phyloP scores from a whole-genome alignment of 2,113 vertebrate genomes.

The Columba livia region DNA sequence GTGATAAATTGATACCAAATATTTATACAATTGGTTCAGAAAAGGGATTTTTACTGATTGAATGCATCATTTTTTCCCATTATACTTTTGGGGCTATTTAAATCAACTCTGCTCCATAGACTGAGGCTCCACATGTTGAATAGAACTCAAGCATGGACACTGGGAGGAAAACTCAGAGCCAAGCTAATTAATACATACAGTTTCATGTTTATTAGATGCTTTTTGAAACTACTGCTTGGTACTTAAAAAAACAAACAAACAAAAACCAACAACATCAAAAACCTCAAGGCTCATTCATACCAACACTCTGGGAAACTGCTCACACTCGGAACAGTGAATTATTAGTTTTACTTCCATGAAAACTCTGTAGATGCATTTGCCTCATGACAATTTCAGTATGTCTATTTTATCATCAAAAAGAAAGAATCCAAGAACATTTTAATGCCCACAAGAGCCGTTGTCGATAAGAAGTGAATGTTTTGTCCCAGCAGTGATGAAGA shows the following conservation, averaged over 20 bases:
- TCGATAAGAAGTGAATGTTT: conserved; percentile 31
- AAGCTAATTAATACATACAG: conserved; percentile 25
- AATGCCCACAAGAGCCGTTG: conserved; percentile 17
- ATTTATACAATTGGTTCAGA: conserved; percentile 6
- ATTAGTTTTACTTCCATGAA: neutral
- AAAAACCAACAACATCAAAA: neutral
- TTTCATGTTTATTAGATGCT: neutral
- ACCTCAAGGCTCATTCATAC: neutral
- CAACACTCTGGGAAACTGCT: neutral
- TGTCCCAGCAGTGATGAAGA: conserved; percentile 39
- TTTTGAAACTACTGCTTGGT: conserved; percentile 24
- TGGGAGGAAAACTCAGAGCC: neutral
- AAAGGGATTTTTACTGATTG: conserved; percentile 35
- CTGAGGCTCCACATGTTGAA: neutral
- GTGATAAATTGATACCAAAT: conserved; percentile 26
- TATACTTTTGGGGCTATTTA: conserved; percentile 37
- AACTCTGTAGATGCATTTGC: neutral
- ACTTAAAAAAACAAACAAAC: neutral
- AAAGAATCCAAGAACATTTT: conserved; percentile 27
- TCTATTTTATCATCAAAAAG: conserved; percentile 28
- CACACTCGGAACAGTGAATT: neutral
- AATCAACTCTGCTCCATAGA: neutral
- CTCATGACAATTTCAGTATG: conserved; percentile 12
- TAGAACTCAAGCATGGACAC: neutral
- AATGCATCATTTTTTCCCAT: conserved; percentile 34